Conservation (phyloP, 2,797 vertebrate genomes). For the Microcaecilia unicolor region DNA sequence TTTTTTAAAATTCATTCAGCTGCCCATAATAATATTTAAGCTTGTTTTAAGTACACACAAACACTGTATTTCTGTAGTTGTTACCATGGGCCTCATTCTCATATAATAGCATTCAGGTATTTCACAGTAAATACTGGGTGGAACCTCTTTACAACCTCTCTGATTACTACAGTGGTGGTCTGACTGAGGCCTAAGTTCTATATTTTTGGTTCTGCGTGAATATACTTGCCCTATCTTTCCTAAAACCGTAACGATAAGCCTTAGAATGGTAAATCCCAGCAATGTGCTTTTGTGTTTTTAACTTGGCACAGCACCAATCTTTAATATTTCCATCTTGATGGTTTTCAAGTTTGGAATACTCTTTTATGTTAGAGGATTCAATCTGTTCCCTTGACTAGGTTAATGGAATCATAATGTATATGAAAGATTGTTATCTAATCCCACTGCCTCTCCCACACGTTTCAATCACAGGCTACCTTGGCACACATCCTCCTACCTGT, state of each 20-base stretch:
- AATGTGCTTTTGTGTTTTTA: neutral
- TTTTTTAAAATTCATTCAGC: neutral
- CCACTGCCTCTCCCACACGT: neutral
- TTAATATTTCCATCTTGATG: conserved; percentile 6
- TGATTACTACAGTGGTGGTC: neutral
- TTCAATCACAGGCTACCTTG: fast-evolving
- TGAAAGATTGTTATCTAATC: fast-evolving
- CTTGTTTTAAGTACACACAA: neutral
- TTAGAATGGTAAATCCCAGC: conserved; percentile 11
- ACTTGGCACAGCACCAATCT: conserved; percentile 7
- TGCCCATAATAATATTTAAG: neutral
- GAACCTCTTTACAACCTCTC: neutral
- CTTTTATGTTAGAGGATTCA: neutral
- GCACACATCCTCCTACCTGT: too few relatives aligned
- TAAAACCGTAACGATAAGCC: conserved; percentile 6
- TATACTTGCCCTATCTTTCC: conserved; percentile 1
- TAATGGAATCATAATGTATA: conserved; percentile 1
- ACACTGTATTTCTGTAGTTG: neutral
- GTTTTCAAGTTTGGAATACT: conserved; percentile 9
- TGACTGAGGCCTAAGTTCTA: neutral
- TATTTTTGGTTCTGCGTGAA: neutral
- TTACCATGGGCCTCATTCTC: neutral
- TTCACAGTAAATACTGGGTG: conserved; percentile 1
- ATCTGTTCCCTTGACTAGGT: conserved; percentile 2
- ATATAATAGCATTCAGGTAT: neutral